Base-by-base conservation (phyloP, 2,888 invertebrate species). In the Ectemnius cavifrons region DNA sequence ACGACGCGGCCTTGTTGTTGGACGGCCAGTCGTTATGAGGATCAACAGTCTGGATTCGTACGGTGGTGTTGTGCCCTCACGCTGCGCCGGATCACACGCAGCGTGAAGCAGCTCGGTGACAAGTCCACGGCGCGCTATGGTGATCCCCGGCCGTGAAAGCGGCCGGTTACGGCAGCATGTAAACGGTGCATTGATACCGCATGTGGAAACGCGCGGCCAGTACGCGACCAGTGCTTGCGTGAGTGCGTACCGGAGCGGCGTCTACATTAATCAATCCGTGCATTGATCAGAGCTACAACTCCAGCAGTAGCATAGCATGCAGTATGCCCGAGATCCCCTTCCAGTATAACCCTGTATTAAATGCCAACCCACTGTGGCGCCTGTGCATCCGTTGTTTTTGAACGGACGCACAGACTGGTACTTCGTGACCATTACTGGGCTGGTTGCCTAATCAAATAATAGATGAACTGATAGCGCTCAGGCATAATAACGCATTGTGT, bases 261-360 rank as follows among this genome's bases (percentile, higher is more conserved):
- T 80, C 79, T 76, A 73, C 82, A 82, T 87, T 87, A 87, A 87
- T 86, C 87, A 85, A 85, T 84, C 82, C 79, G 73, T 71, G 81
- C 86, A 85, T 85, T 86, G 87, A 87, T 82, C 85, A 79, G 80
- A 73, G 71, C 81, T 78, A 83, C 84, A 84, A 86, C 85, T 76
- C 77, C 79, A 68, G 60, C 69, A 71, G 62, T 69, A 70, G 74
- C 74, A 79, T 83, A 82, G 80, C 78, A 79, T 71, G 79, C 78
- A 67, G 75, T 70, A 63, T 64, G 67, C 71, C 64, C 73, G 57
- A 64, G 66, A 56, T 8, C 74, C 73, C 61, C 62, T 49, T 8
- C 74, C 73, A 61, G 59, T 69, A 67, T 57, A 71, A 67, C 68
- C 23, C 71, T 60, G 72, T 58, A 76, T 75, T 80, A 84, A 78